Base-by-base conservation (phyloP, 2,888 invertebrate genomes). In the Lepidochitona cinerea region DNA sequence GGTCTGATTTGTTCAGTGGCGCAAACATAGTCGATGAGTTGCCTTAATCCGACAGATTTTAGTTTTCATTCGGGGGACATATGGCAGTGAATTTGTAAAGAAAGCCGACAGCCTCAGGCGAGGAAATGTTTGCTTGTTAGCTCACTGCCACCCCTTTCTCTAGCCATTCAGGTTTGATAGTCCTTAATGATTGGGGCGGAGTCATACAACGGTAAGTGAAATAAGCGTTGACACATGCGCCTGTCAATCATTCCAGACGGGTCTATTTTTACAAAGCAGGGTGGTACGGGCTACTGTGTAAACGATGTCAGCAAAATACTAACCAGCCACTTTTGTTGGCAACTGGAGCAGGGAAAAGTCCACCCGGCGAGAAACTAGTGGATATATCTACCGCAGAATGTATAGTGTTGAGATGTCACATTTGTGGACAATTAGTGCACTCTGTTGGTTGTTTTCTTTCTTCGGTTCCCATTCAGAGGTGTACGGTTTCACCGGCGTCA, bases 181-280 rank as follows among this genome's bases (percentile, higher is more conserved):
- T 23, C 26, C 14, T 12, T 59, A 59, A 59, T 59, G 59, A 59
- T 23, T 29, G 59, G 59, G 59, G 59, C 59, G 59, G 18, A 32
- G 59, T 32, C 32, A 29, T 23, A 59, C 59, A 32, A 59, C 59
- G 29, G 59, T 29, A 59, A 59, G 29, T 59, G 59, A 18, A 59
- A 59, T 59, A 59, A 9, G 59, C 26, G 59, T 32, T 59, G 59
- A 59, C 59, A 59, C 59, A 59, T 59, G 59, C 32, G 59, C 29
- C n/a, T 59, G 59, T 32, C 59, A 59, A 59, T 59, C 59, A 59
- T 32, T 14, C 59, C 29, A 32, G 9, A 59, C 1, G 9, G 59
- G 2, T 32, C 59, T 29, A 29, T 59, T 23, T 4, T 4, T 59
- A 1, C 23, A 4, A 14, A 26, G 32, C 18, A 26, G 7, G 59